Evolutionary conservation across 2,113 vertebrate genomes (phyloP), one percentile per base, ranked within the genome.

Genomic region (Tupaia tana): DNA sequence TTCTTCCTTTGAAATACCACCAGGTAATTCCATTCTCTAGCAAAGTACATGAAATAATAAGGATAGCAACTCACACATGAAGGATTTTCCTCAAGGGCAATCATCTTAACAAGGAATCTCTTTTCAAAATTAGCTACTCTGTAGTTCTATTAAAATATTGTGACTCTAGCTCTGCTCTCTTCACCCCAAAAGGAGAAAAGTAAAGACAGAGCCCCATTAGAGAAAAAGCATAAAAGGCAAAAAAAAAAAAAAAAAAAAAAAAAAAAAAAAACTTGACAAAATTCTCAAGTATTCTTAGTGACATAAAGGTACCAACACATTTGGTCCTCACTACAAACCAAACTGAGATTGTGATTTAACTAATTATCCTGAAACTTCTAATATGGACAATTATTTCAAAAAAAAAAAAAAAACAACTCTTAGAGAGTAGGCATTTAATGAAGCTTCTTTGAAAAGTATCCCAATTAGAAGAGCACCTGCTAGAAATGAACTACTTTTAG

Each of bases 91-190:
- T 89, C 70, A 92, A 94, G 64, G 73, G 52, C 63, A 86, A 94
- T 89, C 74, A 95, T 89, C 31, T 93, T 94, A 94, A 90, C 9
- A n/a, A 95, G 58, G 58, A 79, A 43, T 82, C 91, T 95, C 93
- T 88, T 77, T 78, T 78, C 85, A 95, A 92, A 95, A 91, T 92
- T 89, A 92, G 19, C 61, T 94, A 86, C 81, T 91, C 86, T 96
- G 12, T 14, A 86, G 27, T 93, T 94, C 66, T 83, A n/a, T 95
- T 83, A 92, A 93, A 94, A 86, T 61, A 89, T 16, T 83, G 56
- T 91, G 83, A 92, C 61, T 63, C 61, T 61, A 52, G 8, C 11
- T 24, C 27, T 94, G 71, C 63, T 93, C 52, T 95, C 64, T 79
- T 89, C 52, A 94, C 85, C 58, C 64, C 8, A 58, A 59, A 91